A percentile compares a stretch with the other conserved stretches of the same genome.
These are phyloP conservation scores for Heterodera schachtii DNA, from an alignment of 1,140 invertebrate species.

Conservation along the genomic window DNA sequence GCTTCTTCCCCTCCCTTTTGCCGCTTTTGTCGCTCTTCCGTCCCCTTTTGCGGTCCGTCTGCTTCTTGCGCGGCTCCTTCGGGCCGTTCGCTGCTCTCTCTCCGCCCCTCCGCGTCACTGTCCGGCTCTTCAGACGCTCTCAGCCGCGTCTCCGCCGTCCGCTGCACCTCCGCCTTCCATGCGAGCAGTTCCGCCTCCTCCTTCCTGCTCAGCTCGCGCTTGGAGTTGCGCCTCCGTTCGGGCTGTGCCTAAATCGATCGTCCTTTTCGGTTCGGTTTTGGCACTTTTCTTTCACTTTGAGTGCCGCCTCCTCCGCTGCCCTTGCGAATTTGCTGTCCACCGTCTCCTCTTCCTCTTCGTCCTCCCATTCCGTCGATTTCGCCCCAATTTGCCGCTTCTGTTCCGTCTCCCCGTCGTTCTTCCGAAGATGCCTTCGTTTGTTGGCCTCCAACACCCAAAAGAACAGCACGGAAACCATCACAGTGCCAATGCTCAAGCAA, in stretches of 20 bases:
- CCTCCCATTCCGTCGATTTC: not conserved
- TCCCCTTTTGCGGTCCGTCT: not conserved
- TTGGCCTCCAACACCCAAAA: conserved; percentile 37
- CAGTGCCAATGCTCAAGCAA: conserved; percentile 26
- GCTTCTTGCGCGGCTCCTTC: not conserved
- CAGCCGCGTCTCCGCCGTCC: conserved; percentile 5
- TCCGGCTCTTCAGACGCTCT: conserved; percentile 24
- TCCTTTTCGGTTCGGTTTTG: not conserved
- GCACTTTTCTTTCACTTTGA: conserved; percentile 6
- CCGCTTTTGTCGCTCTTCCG: not conserved
- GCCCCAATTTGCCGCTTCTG: not conserved
- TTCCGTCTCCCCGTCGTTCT: not conserved
- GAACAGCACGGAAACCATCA: conserved; percentile 33
- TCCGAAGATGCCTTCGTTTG: conserved; percentile 23
- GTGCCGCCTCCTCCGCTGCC: conserved; percentile 15
- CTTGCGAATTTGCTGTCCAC: conserved; percentile 22
- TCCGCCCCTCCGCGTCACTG: not conserved
- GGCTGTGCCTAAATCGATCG: not conserved
- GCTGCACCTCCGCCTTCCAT: conserved; percentile 25
- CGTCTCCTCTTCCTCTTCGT: not conserved
- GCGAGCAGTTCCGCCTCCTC: conserved; percentile 15
- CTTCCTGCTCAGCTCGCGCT: conserved; percentile 19
- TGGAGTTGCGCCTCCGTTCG: conserved; percentile 19
- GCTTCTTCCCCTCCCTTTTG: not conserved
- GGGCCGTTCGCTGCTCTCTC: not conserved